Evolutionary conservation across 1,140 invertebrate species (phyloP).

Genomic region (Agrypnia vestita): DNA sequence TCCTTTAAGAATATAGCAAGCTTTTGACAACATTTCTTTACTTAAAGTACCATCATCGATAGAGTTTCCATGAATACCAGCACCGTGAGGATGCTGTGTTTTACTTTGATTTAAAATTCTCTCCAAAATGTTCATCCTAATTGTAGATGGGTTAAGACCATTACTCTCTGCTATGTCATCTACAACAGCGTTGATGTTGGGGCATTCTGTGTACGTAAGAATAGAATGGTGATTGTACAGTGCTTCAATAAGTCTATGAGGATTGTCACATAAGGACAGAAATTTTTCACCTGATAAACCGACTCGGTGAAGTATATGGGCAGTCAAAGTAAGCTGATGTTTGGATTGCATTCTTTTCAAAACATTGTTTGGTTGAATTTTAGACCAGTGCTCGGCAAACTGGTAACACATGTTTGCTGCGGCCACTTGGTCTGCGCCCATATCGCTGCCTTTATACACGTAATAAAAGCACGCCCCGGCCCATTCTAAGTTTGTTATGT

Average conservation of each 20-base stretch:
- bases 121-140: slow-evolving; percentile 71
- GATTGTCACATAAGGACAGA: slow-evolving; percentile 71
- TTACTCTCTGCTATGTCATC: slow-evolving; percentile 74
- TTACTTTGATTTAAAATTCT: slow-evolving; percentile 66
- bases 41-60: slow-evolving; percentile 61
- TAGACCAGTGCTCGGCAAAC: slow-evolving; percentile 72
- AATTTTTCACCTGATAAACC: slow-evolving; percentile 74
- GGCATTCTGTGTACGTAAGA: slow-evolving; percentile 69
- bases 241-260: slow-evolving; percentile 72
- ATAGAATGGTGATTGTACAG: slow-evolving; percentile 73
- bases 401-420: slow-evolving; percentile 75
- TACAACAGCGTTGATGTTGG: slow-evolving; percentile 73
- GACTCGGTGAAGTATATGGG: slow-evolving; percentile 74
- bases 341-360: slow-evolving; percentile 72
- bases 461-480: slow-evolving; percentile 72
- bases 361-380: slow-evolving; percentile 69
- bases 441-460: slow-evolving; percentile 69
- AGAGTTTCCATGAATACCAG: slow-evolving; percentile 54
- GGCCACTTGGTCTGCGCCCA: slow-evolving; percentile 75
- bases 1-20: slow-evolving; percentile 71
- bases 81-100: slow-evolving; percentile 62
- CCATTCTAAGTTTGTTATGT: slow-evolving; percentile 73
- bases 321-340: slow-evolving; percentile 73
- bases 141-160: slow-evolving; percentile 68
- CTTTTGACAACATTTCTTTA: slow-evolving; percentile 67